Base-by-base conservation (phyloP, 53 echinoderm and acorn worm species). In the Mesocentrotus franciscanus region DNA sequence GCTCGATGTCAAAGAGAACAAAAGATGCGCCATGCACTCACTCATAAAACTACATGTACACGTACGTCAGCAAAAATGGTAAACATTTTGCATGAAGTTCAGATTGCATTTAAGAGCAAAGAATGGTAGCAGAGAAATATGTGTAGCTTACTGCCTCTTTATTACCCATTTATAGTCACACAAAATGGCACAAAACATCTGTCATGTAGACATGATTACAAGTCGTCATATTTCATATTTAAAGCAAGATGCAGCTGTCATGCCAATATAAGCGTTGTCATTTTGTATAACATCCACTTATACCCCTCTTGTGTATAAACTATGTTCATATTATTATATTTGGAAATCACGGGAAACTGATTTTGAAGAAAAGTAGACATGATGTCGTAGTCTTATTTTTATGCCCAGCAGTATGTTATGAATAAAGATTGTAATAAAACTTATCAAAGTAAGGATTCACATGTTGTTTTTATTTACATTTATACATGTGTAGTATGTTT, bases 361-460 rank as follows among this genome's bases (percentile, higher is more conserved):
- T 27, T 60, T 20, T 26, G 10, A 85, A 39, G 24, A 34, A 85
- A 29, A 60, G 58, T 20, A 60, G 15, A 14, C 90, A 90, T 61
- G 61, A 32, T 90, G 90, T n/a, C n/a, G n/a, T 90, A 90, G 90
- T 59, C 90, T 33, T 90, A 85, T 85, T 85, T 55, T 85, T 49
- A 90, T 90, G 90, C 90, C 90, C 90, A 60, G 90, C 90, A 90
- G 59, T 90, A 90, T 30, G 56, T 90, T 15, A 81, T 39, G n/a
- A 78, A 57, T 57, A 85, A 85, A 90, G 14, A 90, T 90, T 90
- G 90, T 90, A 90, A 90, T 90, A 90, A 90, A 61, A 90, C 18
- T 76, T 27, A 81, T 81, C 36, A 33, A 81, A 18, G 8, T 36
- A 30, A 32, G 11, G 12, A 74, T 27, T 74, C 30, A 29, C 14